A percentile compares a stretch with the other conserved stretches of the same genome.
These are phyloP conservation scores for Elgonia sp. DNA, from an alignment of 2,888 invertebrate genomes.

Conservation along the genomic window DNA sequence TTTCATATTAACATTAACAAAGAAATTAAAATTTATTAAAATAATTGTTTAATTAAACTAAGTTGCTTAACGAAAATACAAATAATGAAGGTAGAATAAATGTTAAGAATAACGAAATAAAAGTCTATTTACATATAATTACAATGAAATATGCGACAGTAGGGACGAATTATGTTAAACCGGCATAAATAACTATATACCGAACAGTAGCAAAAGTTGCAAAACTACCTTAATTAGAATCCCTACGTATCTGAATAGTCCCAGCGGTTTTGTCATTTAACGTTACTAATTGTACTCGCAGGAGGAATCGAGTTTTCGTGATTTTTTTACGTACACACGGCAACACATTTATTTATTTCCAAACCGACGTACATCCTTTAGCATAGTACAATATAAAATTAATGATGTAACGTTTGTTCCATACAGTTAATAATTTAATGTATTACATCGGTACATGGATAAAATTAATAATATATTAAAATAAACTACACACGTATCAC, in stretches of 20 bases:
- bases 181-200: constrained; percentile 24
- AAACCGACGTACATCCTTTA: neutral
- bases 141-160: constrained; percentile 10
- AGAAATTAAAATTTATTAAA: no score
- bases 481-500: no score
- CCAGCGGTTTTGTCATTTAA: constrained; percentile 75
- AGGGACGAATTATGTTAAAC: constrained; percentile 21
- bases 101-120: neutral
- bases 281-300: constrained; percentile 81
- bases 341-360: neutral
- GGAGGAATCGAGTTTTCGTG: constrained; percentile 74
- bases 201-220: constrained; percentile 19
- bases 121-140: neutral
- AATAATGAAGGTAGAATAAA: neutral
- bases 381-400: neutral
- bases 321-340: constrained; percentile 55
- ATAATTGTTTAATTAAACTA: no score
- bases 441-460: no score
- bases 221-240: constrained; percentile 53
- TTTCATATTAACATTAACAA: no score
- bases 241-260: constrained; percentile 59
- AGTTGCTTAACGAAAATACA: no score
- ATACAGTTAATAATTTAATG: no score
- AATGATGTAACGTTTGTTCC: neutral
- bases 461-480: no score